Evolutionary conservation across 2,888 invertebrate species (phyloP), one percentile per base, ranked within the genome.

Genomic region (Andrena praecox): DNA sequence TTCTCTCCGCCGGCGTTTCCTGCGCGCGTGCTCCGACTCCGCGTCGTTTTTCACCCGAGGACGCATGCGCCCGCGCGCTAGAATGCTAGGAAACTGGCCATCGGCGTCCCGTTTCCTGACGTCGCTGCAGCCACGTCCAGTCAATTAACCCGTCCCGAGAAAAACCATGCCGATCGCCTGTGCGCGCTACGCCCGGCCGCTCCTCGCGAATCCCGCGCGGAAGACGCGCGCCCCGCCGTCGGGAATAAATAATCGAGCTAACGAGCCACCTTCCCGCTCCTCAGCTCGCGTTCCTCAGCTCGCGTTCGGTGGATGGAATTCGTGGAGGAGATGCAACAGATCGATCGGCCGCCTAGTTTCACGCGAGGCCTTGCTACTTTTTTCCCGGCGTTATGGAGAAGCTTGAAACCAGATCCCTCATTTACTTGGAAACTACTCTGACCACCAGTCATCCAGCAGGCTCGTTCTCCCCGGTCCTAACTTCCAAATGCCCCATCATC

Each of bases 111-210:
- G 76, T 66, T 79, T 84, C 81, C 82, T 81, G 86, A 84, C 83
- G 77, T 80, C 80, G 76, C 81, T 20, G 52, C 67, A 72, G 48
- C 66, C 89, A 78, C 83, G 88, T 89, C 76, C 73, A 85, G 88
- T 90, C 89, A 89, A 90, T 90, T 90, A 90, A 89, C 89, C 85
- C 82, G 87, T 82, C 68, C 73, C 60, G 31, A 63, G 84, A 80
- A 85, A 87, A 85, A 88, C 73, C 64, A 27, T 12, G 16, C 12
- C 20, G 33, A 24, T 42, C 20, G 52, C 24, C 56, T 24, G 24
- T 4, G 56, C 24, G 24, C 56, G 56, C 20, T 12, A 63, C 52
- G 56, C n/a, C 10, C 7, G 24, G 12, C 29, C 59, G 69, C 29
- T 20, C 54, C 68, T 24, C 59, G 29, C 56, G 72, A 62, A 83